Conservation (phyloP, 1,140 invertebrate species). For the Nixonia krombeini region DNA sequence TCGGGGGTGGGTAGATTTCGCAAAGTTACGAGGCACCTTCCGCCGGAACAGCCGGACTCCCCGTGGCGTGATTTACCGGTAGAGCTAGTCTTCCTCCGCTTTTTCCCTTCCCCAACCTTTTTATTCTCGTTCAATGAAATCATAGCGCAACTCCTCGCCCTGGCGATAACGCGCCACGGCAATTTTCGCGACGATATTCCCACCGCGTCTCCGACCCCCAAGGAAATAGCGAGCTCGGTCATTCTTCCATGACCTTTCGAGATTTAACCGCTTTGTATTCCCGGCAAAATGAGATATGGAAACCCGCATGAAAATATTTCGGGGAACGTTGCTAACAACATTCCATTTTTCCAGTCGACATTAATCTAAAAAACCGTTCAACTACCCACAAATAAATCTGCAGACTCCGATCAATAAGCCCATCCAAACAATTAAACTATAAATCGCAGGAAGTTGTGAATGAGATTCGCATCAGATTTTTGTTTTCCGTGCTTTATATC, state of each 20-base stretch:
- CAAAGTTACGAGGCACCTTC: conserved; percentile 50
- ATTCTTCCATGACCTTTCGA: conserved; percentile 22
- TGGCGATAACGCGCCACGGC: conserved; percentile 40
- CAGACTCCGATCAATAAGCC: too few relatives aligned
- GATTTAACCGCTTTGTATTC: conserved; percentile 6
- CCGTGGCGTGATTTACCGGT: conserved; percentile 47
- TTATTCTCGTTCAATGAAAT: conserved; percentile 50
- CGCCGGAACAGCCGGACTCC: conserved; percentile 46
- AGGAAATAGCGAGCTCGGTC: conserved; percentile 31
- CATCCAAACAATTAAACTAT: too few relatives aligned
- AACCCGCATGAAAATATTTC: not conserved
- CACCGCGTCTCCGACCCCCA: conserved; percentile 18
- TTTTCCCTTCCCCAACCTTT: conserved; percentile 13
- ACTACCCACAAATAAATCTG: too few relatives aligned
- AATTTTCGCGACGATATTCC: conserved; percentile 37
- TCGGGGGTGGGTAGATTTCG: conserved; percentile 43
- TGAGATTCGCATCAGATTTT: not conserved
- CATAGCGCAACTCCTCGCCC: conserved; percentile 45
- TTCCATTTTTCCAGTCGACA: too few relatives aligned
- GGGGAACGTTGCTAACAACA: too few relatives aligned
- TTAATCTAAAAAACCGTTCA: too few relatives aligned
- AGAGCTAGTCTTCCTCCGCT: conserved; percentile 21
- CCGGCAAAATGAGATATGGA: not conserved
- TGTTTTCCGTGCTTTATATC: conserved; percentile 11
- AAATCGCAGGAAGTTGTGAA: not conserved